phyloP scores from a whole-genome alignment of 2,113 vertebrate species.

The Suncus etruscus region DNA sequence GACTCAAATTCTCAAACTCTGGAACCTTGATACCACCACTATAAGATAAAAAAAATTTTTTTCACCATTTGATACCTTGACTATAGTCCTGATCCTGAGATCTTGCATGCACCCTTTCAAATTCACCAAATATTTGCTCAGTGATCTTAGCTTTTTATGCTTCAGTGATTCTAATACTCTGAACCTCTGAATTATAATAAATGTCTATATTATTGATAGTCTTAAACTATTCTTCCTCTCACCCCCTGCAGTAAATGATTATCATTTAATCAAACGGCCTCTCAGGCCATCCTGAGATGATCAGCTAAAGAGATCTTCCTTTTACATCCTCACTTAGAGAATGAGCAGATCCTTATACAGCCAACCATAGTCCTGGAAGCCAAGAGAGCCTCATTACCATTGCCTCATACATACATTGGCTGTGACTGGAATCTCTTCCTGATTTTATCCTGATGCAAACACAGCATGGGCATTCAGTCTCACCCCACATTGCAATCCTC shows the following conservation, averaged over 20 bases:
- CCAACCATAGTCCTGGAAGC: background rate
- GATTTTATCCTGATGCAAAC: background rate
- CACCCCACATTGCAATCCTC: background rate
- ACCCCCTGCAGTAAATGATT: background rate
- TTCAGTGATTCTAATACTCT: background rate
- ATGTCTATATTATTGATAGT: background rate
- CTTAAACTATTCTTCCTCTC: background rate
- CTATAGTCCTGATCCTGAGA: background rate
- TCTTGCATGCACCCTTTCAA: background rate
- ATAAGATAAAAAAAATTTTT: no score
- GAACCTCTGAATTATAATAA: background rate
- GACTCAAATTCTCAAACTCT: background rate
- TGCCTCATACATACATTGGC: background rate
- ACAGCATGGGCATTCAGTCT: background rate
- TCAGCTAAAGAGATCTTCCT: background rate
- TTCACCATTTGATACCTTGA: background rate
- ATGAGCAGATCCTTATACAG: background rate
- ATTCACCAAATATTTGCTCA: background rate
- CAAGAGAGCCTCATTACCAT: background rate
- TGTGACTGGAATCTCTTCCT: background rate
- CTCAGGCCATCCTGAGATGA: background rate
- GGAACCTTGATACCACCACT: no score
- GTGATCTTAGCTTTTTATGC: background rate
- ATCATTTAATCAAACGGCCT: background rate
- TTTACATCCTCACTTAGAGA: background rate